Base-by-base conservation (phyloP, 2,888 invertebrate species). In the Trachelus iudaicus region DNA sequence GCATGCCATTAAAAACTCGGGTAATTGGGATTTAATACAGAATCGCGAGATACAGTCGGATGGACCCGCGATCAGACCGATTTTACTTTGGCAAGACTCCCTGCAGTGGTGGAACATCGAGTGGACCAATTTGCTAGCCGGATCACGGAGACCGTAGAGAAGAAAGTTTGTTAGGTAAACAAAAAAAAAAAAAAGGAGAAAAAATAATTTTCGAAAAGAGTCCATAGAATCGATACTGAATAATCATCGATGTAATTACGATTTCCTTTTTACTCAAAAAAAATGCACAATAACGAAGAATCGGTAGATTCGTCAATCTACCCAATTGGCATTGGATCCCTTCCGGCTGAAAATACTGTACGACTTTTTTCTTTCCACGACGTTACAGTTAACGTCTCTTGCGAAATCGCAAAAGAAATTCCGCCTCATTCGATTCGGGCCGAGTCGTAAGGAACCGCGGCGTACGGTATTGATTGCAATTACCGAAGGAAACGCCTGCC, bases 381-480 rank as follows among this genome's bases (percentile, higher is more conserved):
- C 23, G 56, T 56, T 56, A 56, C 56, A 56, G 56, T 56, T 56
- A 56, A 40, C 40, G 40, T 40, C 40, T 40, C 40, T 40, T 40
- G 40, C 40, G 40, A 40, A 15, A 40, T 40, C 40, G 40, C 15
- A 15, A 40, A 40, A 40, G 40, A 40, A 40, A 40, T 40, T 40
- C 40, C 40, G 56, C 9, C 9, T 23, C 56, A 9, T 56, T 56
- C 23, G 56, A 56, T 56, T 56, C 23, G 56, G 56, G 23, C 56
- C 56, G 56, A 23, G 15, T 56, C 56, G 56, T 1, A 56, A 56
- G 56, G 56, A 56, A 56, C 56, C 56, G 56, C 40, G 40, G 75
- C 76, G 69, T 73, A 75, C 80, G 81, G 83, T 85, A 85, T 85
- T 84, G 86, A 85, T 85, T 81, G 85, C 85, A 86, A 85, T 85